Percentiles rank a stretch among this genome's conserved stretches.
Evolutionary conservation across 2,113 vertebrate genomes (phyloP).

Genomic region (Myodes glareolus): DNA sequence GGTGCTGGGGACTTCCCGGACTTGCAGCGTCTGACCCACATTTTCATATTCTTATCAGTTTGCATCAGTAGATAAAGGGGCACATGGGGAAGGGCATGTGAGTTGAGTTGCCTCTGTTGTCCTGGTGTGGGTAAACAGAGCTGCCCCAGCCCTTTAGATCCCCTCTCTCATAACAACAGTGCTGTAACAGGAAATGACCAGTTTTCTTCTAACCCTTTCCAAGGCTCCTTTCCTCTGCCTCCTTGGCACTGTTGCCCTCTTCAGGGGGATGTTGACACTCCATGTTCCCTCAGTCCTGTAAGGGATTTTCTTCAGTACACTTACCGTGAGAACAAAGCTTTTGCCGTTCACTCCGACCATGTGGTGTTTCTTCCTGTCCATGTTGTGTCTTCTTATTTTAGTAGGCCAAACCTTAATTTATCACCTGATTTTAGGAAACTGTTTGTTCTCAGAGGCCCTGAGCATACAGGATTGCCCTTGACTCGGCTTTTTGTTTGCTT

Average conservation of each 20-base stretch:
- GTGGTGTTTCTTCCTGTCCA: not conserved
- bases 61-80: not conserved
- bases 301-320: not conserved
- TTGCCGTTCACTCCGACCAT: not conserved
- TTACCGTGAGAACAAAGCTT: not conserved
- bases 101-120: not conserved
- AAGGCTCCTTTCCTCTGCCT: not conserved
- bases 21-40: not conserved
- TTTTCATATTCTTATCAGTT: conserved; percentile 44
- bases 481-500: not conserved
- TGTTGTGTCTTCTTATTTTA: not conserved
- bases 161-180: not conserved
- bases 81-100: not conserved
- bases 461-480: not conserved
- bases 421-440: not conserved
- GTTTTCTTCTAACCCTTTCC: not conserved
- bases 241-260: not conserved
- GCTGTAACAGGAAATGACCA: not conserved
- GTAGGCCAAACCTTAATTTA: not conserved
- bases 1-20: not conserved
- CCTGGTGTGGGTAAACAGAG: not conserved
- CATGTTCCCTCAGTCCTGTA: not conserved
- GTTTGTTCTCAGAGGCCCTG: not conserved
- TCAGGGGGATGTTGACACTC: not conserved
- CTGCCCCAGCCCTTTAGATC: not conserved